Evolutionary conservation across 2,113 vertebrate species (phyloP).

Genomic region (Tychaedon coryphoeus): DNA sequence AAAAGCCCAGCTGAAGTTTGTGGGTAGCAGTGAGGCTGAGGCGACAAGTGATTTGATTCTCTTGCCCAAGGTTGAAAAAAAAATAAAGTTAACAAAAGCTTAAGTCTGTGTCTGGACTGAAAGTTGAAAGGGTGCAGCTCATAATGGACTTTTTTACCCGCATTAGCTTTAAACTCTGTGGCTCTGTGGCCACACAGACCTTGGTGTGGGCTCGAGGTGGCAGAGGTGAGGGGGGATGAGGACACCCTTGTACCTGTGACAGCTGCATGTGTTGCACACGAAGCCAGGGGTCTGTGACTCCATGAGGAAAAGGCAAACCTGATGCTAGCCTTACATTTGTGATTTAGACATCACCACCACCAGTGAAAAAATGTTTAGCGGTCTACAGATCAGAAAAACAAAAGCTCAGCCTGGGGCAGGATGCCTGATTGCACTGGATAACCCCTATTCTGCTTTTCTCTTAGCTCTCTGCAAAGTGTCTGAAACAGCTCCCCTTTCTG

Average conservation of each 20-base stretch:
- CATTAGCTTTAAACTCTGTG: neutral
- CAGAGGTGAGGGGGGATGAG: neutral
- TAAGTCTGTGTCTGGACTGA: neutral
- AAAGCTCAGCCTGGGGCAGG: neutral
- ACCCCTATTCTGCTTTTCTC: neutral
- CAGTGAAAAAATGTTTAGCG: neutral
- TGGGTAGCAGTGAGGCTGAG: rapidly evolving
- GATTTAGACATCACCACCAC: neutral
- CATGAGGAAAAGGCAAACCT: neutral
- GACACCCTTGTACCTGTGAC: too few species aligned
- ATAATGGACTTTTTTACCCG: rapidly evolving
- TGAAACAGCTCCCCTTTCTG: neutral
- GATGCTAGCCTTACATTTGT: neutral
- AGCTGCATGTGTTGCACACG: rapidly evolving
- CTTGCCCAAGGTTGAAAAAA: neutral
- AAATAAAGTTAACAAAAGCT: neutral
- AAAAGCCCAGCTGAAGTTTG: neutral
- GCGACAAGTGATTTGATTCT: neutral
- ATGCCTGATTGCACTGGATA: neutral
- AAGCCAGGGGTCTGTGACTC: neutral
- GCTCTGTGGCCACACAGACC: rapidly evolving
- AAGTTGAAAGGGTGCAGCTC: neutral
- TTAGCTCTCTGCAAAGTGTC: neutral
- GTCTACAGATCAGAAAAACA: neutral
- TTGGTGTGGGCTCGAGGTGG: rapidly evolving